phyloP scores from a whole-genome alignment of 2,888 invertebrate species.

The Leptogaster cylindrica region DNA sequence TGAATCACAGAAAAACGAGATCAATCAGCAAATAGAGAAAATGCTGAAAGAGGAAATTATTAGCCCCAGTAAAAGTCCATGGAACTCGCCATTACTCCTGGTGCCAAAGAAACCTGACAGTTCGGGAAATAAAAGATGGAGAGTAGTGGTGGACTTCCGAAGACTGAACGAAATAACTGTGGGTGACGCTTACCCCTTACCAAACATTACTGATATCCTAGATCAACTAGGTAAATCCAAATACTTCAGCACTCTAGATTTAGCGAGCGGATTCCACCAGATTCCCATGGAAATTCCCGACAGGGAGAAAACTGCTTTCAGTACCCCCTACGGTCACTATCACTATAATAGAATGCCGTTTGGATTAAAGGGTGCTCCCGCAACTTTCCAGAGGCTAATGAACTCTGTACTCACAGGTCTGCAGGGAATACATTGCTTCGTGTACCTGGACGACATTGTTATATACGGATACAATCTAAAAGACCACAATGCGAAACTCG shows the following conservation, averaged over 20 bases:
- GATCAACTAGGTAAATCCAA: neutral
- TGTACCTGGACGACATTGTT: slow-evolving; percentile 51
- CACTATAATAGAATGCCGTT: slow-evolving; percentile 53
- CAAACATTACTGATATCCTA: neutral
- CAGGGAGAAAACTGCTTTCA: slow-evolving; percentile 53
- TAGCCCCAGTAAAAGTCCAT: neutral
- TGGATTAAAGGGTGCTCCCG: slow-evolving; percentile 53
- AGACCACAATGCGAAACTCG: slow-evolving; percentile 47
- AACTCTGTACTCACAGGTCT: neutral
- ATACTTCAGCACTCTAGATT: neutral
- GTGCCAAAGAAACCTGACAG: neutral
- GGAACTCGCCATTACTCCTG: neutral
- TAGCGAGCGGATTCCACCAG: slow-evolving; percentile 52
- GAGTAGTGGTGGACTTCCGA: neutral
- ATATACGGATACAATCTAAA: slow-evolving; percentile 48
- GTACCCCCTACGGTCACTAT: slow-evolving; percentile 54
- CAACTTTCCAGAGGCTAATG: neutral
- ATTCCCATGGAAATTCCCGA: slow-evolving; percentile 50
- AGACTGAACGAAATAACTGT: neutral
- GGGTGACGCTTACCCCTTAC: too few species aligned
- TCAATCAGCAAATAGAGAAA: neutral
- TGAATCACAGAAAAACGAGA: neutral
- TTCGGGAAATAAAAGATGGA: neutral
- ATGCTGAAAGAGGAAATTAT: neutral
- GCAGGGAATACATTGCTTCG: neutral